These are phyloP conservation scores for Meandrusa payeni DNA, from an alignment of 2,888 invertebrate genomes.

Conservation along the genomic window DNA sequence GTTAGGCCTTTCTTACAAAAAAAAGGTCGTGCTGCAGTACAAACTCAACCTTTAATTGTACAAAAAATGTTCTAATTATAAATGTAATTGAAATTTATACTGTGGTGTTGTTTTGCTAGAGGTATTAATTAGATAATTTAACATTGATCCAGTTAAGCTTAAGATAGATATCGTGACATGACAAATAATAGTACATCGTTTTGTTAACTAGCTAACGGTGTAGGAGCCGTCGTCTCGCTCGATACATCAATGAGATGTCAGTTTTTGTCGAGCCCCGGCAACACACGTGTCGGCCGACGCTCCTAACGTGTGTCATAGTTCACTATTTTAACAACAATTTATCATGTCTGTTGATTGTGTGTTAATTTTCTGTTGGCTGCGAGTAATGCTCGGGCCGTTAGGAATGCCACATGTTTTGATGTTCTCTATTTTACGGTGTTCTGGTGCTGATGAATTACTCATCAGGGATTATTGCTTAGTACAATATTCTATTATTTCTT, in stretches of 20 bases:
- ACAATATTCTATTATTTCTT: too few species aligned
- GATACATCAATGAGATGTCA: conserved; percentile 72
- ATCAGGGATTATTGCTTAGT: not conserved
- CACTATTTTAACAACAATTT: conserved; percentile 65
- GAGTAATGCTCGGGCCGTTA: conserved; percentile 35
- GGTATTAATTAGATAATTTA: conserved; percentile 31
- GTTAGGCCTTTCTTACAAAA: too few species aligned
- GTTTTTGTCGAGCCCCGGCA: conserved; percentile 56
- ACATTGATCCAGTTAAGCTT: conserved; percentile 19
- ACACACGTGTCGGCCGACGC: conserved; percentile 41
- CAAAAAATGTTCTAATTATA: too few species aligned
- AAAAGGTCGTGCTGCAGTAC: too few species aligned
- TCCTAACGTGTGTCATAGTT: conserved; percentile 65
- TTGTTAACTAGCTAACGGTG: conserved; percentile 68
- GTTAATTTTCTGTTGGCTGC: conserved; percentile 42
- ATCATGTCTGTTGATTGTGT: conserved; percentile 51
- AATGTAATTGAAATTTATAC: too few species aligned
- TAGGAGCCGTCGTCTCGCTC: conserved; percentile 56
- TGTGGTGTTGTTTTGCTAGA: not conserved
- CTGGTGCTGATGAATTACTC: conserved; percentile 3
- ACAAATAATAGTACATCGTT: conserved; percentile 60
- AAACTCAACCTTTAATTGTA: conserved; percentile 33
- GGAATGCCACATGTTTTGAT: conserved; percentile 19
- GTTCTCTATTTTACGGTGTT: conserved; percentile 6
- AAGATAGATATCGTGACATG: conserved; percentile 50